phyloP scores from a whole-genome alignment of 2,797 vertebrate species.

The Sebastes diploproa region DNA sequence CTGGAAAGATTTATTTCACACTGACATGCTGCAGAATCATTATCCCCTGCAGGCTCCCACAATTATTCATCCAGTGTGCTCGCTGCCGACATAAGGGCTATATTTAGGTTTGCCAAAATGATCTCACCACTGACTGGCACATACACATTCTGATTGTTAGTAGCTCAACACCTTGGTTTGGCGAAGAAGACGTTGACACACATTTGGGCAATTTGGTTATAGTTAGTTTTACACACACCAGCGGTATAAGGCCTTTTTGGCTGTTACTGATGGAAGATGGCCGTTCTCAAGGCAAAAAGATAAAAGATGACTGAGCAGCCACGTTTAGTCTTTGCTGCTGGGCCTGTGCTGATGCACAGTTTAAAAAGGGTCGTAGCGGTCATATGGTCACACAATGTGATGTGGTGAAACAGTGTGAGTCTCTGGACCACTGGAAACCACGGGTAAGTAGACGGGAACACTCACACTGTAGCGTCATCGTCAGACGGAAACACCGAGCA shows the following conservation, averaged over 20 bases:
- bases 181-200: not conserved
- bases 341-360: no score
- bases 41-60: slow-evolving; percentile 48
- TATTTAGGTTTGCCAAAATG: slow-evolving; percentile 55
- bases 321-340: no score
- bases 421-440: no score
- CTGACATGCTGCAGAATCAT: slow-evolving; percentile 50
- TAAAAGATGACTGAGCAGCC: slow-evolving; percentile 2
- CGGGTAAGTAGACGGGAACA: no score
- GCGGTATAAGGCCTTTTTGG: not conserved
- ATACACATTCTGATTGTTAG: slow-evolving; percentile 13
- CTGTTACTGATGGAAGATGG: not conserved
- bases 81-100: slow-evolving; percentile 39
- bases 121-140: slow-evolving; percentile 41
- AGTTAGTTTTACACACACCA: not conserved
- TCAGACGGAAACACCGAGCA: not conserved
- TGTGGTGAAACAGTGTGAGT: no score
- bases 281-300: not conserved
- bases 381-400: no score
- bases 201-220: not conserved
- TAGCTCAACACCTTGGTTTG: slow-evolving; percentile 1
- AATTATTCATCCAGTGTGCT: slow-evolving; percentile 56
- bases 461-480: no score
- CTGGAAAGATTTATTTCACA: slow-evolving; percentile 16
- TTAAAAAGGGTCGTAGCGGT: no score